phyloP scores from a whole-genome alignment of 2,113 vertebrate genomes.

The Dasyprocta punctata region DNA sequence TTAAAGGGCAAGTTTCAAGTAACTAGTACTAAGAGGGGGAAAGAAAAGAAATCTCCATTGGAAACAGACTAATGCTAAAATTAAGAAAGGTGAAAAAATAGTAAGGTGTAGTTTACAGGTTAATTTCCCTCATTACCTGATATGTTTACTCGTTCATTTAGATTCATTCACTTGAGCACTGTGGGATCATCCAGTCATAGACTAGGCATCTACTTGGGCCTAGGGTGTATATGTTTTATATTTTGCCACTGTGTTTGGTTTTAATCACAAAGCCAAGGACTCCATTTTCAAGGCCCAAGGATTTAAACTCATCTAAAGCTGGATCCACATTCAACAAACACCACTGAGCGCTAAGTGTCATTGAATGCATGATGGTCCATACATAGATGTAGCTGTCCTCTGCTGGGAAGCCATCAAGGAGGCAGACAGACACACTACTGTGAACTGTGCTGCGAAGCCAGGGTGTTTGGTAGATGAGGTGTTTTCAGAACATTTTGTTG shows the following conservation, averaged over 20 bases:
- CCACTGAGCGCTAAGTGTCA: not conserved
- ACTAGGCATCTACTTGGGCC: too few relatives aligned
- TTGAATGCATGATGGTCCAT: too few relatives aligned
- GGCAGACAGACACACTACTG: not conserved
- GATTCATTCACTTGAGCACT: not conserved
- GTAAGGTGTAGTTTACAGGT: not conserved
- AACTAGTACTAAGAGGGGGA: not conserved
- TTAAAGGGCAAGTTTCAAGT: slow-evolving; percentile 46
- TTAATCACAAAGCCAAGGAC: not conserved
- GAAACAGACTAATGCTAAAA: not conserved
- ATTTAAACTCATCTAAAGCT: not conserved
- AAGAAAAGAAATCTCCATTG: not conserved
- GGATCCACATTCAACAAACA: not conserved
- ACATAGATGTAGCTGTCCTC: not conserved
- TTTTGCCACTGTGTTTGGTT: not conserved
- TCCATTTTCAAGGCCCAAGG: not conserved
- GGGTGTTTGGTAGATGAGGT: not conserved
- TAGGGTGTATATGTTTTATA: not conserved
- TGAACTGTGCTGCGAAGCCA: not conserved
- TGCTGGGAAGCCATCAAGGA: not conserved
- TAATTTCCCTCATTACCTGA: not conserved
- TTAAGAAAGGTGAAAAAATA: not conserved
- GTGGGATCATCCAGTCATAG: not conserved
- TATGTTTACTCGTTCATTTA: not conserved
- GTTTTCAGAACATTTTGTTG: too few relatives aligned